Evolutionary conservation across 1,140 invertebrate genomes (phyloP).

Genomic region (Drusus annulatus): DNA sequence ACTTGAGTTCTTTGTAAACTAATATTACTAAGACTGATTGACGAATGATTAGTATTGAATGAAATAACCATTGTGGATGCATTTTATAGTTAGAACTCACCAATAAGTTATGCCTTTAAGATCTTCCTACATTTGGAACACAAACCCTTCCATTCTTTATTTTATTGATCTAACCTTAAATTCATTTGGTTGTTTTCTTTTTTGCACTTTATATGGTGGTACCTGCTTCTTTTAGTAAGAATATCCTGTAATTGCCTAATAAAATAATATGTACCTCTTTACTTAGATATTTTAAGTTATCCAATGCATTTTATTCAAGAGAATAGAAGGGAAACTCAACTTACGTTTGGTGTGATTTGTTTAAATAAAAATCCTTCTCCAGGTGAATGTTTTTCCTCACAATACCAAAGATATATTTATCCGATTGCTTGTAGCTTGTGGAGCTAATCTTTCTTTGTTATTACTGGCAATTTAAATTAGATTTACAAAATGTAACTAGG

Average conservation of each 20-base stretch:
- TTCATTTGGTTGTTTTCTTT: neutral
- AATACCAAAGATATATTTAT: slow-evolving; percentile 15
- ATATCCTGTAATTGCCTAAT: too few relatives aligned
- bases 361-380: too few relatives aligned
- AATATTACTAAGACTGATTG: slow-evolving; percentile 60
- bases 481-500: too few relatives aligned
- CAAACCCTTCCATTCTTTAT: neutral
- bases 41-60: slow-evolving; percentile 56
- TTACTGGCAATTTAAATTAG: too few relatives aligned
- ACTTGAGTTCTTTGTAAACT: slow-evolving; percentile 45
- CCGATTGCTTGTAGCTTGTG: neutral
- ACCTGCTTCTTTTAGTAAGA: too few relatives aligned
- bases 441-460: too few relatives aligned
- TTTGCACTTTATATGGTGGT: neutral
- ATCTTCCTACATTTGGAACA: slow-evolving; percentile 2
- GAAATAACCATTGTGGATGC: slow-evolving; percentile 43
- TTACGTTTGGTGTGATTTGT: too few relatives aligned
- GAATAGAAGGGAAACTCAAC: too few relatives aligned
- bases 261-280: too few relatives aligned
- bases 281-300: too few relatives aligned
- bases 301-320: too few relatives aligned
- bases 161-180: neutral
- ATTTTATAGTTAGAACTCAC: slow-evolving; percentile 22
- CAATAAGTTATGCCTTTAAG: slow-evolving; percentile 1
- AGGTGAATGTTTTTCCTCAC: too few relatives aligned